phyloP scores from a whole-genome alignment of 2,888 invertebrate genomes.

The Empis livida region DNA sequence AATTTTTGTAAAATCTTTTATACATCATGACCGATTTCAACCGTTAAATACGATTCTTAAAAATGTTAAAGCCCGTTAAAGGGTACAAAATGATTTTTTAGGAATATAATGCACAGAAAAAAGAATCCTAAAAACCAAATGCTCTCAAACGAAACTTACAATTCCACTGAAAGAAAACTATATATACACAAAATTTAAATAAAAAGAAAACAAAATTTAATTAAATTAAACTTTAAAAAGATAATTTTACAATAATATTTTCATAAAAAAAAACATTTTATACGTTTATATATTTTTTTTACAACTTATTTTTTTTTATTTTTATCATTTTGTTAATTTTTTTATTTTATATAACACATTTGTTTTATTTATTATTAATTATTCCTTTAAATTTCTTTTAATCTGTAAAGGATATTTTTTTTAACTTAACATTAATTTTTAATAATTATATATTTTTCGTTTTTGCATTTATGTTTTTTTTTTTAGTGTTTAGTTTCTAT shows the following conservation, averaged over 20 bases:
- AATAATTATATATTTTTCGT: conserved; percentile 12
- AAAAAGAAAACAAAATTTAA: conserved; percentile 3
- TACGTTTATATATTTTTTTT: not conserved
- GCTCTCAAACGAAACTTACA: too few species aligned
- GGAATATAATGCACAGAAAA: too few species aligned
- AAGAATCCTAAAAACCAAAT: too few species aligned
- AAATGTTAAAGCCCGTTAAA: too few species aligned
- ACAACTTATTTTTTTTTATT: conserved; percentile 1
- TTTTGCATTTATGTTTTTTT: conserved; percentile 2
- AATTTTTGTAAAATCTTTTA: too few species aligned
- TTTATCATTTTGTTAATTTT: not conserved
- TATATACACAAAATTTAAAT: too few species aligned
- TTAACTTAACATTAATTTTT: not conserved
- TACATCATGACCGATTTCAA: too few species aligned
- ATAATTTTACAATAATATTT: not conserved
- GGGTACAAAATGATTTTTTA: too few species aligned
- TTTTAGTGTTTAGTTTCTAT: conserved; percentile 2
- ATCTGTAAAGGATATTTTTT: conserved; percentile 2
- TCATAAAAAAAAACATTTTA: not conserved
- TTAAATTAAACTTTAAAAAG: conserved; percentile 1
- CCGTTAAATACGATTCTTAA: too few species aligned
- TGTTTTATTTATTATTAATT: not conserved
- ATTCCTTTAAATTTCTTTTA: not conserved
- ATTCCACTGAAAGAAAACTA: too few species aligned
- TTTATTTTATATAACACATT: conserved; percentile 1